Base-by-base conservation (phyloP, 2,888 invertebrate species). In the Hydroisotoma schaefferi region DNA sequence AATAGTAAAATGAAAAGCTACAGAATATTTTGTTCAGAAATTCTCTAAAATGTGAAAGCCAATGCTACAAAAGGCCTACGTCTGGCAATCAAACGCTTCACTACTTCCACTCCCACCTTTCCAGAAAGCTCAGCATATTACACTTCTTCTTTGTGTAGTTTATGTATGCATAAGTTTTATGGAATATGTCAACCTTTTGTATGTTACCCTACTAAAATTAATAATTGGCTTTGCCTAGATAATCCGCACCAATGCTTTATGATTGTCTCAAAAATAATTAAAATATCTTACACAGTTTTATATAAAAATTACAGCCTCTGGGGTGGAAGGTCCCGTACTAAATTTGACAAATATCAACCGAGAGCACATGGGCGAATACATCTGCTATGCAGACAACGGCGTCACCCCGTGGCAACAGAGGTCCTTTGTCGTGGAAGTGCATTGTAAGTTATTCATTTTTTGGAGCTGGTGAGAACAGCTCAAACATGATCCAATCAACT, bases 401-500 rank as follows among this genome's bases (percentile, higher is more conserved):
- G 85, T 94, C 74, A 85, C 88, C 40, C 93, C 93, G 0, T 81
- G 87, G 23, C 87, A 87, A 25, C 87, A 85, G 76, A 87, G 88
- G 75, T 87, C 86, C 15, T 90, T 88, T 68, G 82, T 84, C 57
- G 83, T 94, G n/a, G 88, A 91, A 77, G 90, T 94, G 8, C 87
- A 90, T 74, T 94, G 94, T 94, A 78, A 88, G 90, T 84, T 48
- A 20, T 47, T 33, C 15, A 10, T 33, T 10, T 33, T 10, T 33
- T n/a, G n/a, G n/a, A n/a, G n/a, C n/a, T n/a, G n/a, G n/a, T n/a
- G n/a, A n/a, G n/a, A n/a, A n/a, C n/a, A n/a, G n/a, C n/a, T n/a
- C n/a, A n/a, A n/a, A n/a, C n/a, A n/a, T n/a, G n/a, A n/a, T n/a
- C n/a, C n/a, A n/a, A n/a, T n/a, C n/a, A n/a, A n/a, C n/a, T n/a